Conservation (phyloP, 2,797 vertebrate species). For the Tiaroga cobitis region DNA sequence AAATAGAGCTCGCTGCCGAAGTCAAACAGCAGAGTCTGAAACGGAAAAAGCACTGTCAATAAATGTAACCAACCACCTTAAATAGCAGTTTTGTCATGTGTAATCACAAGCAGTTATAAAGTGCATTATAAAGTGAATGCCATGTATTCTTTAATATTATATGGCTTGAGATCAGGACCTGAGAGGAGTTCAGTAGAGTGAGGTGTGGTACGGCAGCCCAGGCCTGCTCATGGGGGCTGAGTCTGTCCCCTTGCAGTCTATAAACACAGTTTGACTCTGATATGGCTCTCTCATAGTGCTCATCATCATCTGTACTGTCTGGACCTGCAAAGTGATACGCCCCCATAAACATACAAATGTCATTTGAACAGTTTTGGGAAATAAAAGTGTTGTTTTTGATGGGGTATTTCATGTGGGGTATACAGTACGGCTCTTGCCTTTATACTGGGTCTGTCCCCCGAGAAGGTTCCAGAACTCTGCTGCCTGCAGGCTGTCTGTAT, state of each 20-base stretch:
- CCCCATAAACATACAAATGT: background rate
- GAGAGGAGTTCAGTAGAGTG: conserved; percentile 72
- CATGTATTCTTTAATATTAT: background rate
- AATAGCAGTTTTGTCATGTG: background rate
- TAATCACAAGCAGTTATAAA: background rate
- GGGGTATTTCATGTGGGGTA: background rate
- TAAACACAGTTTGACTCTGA: conserved; percentile 85
- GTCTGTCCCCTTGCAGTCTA: conserved; percentile 76
- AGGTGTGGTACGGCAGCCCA: conserved; percentile 77
- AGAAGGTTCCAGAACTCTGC: conserved; percentile 81
- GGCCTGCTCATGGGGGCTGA: conserved; percentile 78
- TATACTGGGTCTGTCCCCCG: conserved; percentile 74
- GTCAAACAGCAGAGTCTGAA: conserved; percentile 82
- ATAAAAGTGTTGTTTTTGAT: background rate
- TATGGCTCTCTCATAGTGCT: conserved; percentile 75
- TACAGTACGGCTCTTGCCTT: conserved; percentile 66
- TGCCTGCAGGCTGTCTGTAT: conserved; percentile 68
- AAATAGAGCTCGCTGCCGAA: conserved; percentile 85
- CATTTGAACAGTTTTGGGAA: background rate
- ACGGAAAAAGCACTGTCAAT: background rate
- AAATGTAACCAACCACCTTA: background rate
- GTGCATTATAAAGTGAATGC: background rate
- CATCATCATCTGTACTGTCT: conserved; percentile 80
- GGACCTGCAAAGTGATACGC: conserved; percentile 12
- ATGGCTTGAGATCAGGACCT: conserved; percentile 68